Percentiles rank a stretch among this genome's conserved stretches.
Evolutionary conservation across 2,888 invertebrate genomes (phyloP).

Genomic region (Volucella inanis): DNA sequence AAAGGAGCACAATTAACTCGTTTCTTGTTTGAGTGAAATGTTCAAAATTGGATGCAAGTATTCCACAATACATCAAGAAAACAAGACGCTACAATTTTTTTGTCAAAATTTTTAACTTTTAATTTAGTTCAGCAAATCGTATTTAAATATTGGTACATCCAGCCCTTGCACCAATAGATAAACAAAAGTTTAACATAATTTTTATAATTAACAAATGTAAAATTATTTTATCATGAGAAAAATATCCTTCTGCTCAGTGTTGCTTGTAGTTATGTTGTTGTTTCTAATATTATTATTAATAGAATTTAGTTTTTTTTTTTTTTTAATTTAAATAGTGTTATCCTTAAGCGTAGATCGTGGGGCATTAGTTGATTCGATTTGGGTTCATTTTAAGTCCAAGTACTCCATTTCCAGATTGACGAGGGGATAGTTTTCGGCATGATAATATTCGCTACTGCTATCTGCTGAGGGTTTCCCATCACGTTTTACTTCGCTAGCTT

Average conservation of each 20-base stretch:
- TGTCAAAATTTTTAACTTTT: conserved; percentile 23
- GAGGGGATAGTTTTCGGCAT: conserved; percentile 56
- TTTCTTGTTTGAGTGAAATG: no score
- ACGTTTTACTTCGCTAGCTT: conserved; percentile 29
- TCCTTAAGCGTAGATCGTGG: conserved; percentile 30
- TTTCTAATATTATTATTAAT: conserved; percentile 20
- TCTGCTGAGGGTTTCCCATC: conserved; percentile 28
- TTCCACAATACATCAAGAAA: not conserved
- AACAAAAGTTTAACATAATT: conserved; percentile 31
- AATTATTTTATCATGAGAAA: conserved; percentile 67
- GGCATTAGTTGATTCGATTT: conserved; percentile 21
- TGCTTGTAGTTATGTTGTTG: conserved; percentile 36
- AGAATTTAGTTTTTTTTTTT: conserved; percentile 27
- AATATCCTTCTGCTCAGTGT: conserved; percentile 74
- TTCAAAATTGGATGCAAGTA: no score
- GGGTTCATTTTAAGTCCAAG: conserved; percentile 57
- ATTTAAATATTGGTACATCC: conserved; percentile 66
- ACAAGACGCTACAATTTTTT: not conserved
- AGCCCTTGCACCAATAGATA: conserved; percentile 68
- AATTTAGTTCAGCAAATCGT: conserved; percentile 54
- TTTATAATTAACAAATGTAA: conserved; percentile 32
- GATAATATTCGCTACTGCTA: conserved; percentile 51
- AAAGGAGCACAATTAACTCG: no score
- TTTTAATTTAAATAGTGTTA: conserved; percentile 25
- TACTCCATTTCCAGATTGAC: conserved; percentile 57